Evolutionary conservation across 2,797 vertebrate genomes (phyloP).

Genomic region (Selene dorsalis): DNA sequence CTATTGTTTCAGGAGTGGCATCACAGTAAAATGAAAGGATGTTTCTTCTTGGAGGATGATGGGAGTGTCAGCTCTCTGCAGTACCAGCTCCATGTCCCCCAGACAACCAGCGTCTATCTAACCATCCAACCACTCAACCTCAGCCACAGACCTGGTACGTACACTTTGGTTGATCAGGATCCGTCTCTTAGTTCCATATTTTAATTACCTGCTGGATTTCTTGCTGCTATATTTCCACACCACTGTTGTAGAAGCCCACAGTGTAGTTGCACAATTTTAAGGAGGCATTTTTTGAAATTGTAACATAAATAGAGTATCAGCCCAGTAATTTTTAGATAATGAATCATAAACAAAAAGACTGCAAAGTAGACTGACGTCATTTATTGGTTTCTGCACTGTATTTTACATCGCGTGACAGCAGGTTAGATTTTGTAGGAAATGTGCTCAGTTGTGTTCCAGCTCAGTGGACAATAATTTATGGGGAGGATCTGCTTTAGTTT

Average conservation of each 20-base stretch:
- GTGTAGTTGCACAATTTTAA: not conserved
- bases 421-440: slow-evolving; percentile 2
- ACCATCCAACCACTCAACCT: slow-evolving; percentile 87
- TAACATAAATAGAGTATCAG: not conserved
- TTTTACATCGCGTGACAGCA: slow-evolving; percentile 2
- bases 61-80: slow-evolving; percentile 89
- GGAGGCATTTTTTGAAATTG: slow-evolving; percentile 3
- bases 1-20: slow-evolving; percentile 87
- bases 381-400: slow-evolving; percentile 2
- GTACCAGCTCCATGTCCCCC: slow-evolving; percentile 87
- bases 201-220: not conserved
- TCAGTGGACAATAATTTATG: slow-evolving; percentile 11
- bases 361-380: not conserved
- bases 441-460: not conserved
- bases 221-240: not conserved
- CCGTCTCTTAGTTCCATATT: not conserved
- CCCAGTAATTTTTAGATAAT: slow-evolving; percentile 8
- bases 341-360: slow-evolving; percentile 8
- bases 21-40: slow-evolving; percentile 85
- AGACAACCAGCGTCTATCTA: slow-evolving; percentile 85
- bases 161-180: not conserved
- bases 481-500: slow-evolving; percentile 3
- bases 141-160: slow-evolving; percentile 83
- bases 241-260: not conserved
- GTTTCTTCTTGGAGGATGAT: slow-evolving; percentile 92